A percentile compares a stretch with the other conserved stretches of the same genome.
Conservation (phyloP, 2,797 vertebrate species). For the Octomys mimax region DNA sequence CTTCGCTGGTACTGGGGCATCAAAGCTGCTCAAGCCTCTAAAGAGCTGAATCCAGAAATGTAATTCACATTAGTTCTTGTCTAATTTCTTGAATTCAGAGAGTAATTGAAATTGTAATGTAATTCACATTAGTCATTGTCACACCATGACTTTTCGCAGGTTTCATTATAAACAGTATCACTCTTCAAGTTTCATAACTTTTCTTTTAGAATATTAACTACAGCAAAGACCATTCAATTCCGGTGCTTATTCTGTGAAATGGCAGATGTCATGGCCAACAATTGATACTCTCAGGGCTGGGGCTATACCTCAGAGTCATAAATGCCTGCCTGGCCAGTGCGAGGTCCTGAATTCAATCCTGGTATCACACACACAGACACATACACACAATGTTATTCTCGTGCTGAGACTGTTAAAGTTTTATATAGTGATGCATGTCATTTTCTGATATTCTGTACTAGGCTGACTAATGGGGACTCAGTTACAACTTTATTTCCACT, state of each 20-base stretch:
- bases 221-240: neutral
- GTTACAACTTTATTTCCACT: neutral
- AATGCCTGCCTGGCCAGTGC: no score
- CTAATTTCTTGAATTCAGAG: no score
- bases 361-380: no score
- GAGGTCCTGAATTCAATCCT: no score
- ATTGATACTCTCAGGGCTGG: neutral
- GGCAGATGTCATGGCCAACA: neutral
- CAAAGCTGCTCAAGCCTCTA: neutral
- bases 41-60: neutral
- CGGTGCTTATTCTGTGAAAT: neutral
- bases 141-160: neutral
- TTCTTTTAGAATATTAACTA: slow-evolving; percentile 26
- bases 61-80: no score
- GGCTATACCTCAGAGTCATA: no score
- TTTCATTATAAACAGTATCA: slow-evolving; percentile 6
- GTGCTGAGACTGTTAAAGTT: neutral
- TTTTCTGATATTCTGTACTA: slow-evolving; percentile 10
- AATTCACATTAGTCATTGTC: neutral
- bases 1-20: neutral
- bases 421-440: neutral
- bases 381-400: neutral
- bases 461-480: neutral
- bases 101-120: no score
- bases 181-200: neutral